Percentiles rank a stretch among this genome's conserved stretches.
phyloP scores from a whole-genome alignment of 2,113 vertebrate species.

The Antechinus flavipes region DNA sequence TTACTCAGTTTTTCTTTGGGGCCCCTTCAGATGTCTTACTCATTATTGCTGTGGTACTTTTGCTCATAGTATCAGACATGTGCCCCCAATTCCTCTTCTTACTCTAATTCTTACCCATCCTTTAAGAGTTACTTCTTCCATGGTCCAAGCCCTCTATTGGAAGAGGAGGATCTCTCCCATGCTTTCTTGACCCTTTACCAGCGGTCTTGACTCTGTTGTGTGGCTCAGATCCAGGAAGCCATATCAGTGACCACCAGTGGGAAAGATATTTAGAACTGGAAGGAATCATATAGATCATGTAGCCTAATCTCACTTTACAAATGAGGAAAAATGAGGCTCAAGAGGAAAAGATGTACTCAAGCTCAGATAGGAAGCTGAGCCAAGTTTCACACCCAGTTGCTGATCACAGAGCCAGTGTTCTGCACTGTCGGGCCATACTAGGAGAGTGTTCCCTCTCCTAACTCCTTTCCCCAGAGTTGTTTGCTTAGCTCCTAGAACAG shows the following conservation, averaged over 20 bases:
- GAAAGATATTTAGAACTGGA: neutral
- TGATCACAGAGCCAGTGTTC: neutral
- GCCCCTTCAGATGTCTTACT: neutral
- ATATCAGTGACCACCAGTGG: neutral
- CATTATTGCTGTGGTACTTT: neutral
- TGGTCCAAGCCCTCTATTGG: neutral
- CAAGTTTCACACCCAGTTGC: neutral
- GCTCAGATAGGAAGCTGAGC: neutral
- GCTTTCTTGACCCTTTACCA: neutral
- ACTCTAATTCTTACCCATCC: neutral
- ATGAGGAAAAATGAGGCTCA: neutral
- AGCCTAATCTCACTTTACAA: neutral
- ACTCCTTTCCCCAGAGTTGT: neutral
- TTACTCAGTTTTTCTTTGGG: neutral
- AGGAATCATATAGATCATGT: neutral
- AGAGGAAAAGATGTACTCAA: neutral
- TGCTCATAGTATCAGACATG: neutral
- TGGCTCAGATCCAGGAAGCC: neutral
- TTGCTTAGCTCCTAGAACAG: neutral
- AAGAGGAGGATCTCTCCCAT: rapidly evolving
- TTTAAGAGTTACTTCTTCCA: neutral
- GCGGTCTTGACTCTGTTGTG: neutral
- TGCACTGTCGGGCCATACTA: neutral
- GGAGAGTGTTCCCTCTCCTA: neutral
- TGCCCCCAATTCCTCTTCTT: neutral